Base-by-base conservation (phyloP, 2,113 vertebrate genomes). In the Gymnocephalus cernua region DNA sequence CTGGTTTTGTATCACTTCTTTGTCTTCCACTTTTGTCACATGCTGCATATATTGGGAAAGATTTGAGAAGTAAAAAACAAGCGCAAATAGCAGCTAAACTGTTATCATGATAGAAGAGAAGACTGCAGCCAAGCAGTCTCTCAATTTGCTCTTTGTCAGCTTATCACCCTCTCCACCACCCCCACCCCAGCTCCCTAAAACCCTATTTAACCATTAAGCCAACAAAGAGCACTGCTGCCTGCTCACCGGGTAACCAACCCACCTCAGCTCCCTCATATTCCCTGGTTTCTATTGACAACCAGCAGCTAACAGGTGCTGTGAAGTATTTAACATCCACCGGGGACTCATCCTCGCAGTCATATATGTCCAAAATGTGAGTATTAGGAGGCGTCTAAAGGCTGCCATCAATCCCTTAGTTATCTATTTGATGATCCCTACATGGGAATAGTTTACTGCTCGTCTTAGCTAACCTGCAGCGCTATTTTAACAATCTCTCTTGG, bases 401-500 rank as follows among this genome's bases (percentile, higher is more conserved):
- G 79, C 87, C 74, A 83, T 92, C 86, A 86, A 91, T 93, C 89
- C 91, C 85, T 79, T 71, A 58, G 84, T 86, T 86, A 85, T 87
- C 84, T 88, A 58, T 91, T 92, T 93, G 86, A 91, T 92, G 74
- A 91, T 86, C 64, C 50, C 66, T 89, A 38, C 75, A 67, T 73
- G 91, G 86, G 88, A 88, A 88, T 91, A 84, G 69, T 80, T 87
- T 73, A 76, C 67, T 73, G 79, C 83, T 69, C 72, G 79, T 88
- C 81, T 87, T 80, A 74, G 89, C 82, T 91, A 93, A 93, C 89
- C 90, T 72, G 79, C 83, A 27, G 23, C 18, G 27, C 81, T 87
- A 82, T 91, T 91, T 93, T 91, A 93, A 92, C 92, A 92, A 88
- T 89, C 84, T 93, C 92, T 88, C 89, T 27, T 51, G 91, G 82